Evolutionary conservation across 2,113 vertebrate species (phyloP), one percentile per base, ranked within the genome.

Genomic region (Melospiza melodia): DNA sequence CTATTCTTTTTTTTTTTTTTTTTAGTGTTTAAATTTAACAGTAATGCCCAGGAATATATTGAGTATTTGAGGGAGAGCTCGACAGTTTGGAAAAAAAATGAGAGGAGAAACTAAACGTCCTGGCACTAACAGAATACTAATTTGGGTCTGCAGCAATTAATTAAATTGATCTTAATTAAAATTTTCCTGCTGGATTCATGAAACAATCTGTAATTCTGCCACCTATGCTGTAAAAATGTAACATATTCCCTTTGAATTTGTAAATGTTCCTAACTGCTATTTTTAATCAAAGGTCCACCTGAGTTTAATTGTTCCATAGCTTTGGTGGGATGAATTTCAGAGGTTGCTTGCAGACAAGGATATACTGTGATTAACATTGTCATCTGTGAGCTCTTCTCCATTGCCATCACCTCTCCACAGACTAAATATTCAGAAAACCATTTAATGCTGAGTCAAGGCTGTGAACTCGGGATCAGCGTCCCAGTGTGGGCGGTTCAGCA

Each of bases 131-230:
- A 78, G 55, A 71, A 76, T 69, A 77, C 46, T 54, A 79, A 82
- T 84, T 88, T 83, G 23, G 11, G 16, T 92, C 52, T 87, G 57
- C 51, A 95, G 65, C 20, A 74, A 87, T 85, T 87, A 93, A 95
- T 92, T 95, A 87, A 93, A 95, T 83, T 87, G 54, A 59, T 48
- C 44, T 78, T 67, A 93, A 94, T 84, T 94, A 92, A 87, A 41
- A 63, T 94, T 89, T 92, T 86, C 24, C 39, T 81, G 9, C 25
- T 52, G 33, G 37, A 87, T 81, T 73, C 19, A 30, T 58, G 24
- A 84, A 65, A 43, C 30, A 62, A 30, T 74, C 68, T 84, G 55
- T 89, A 86, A 84, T 84, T 80, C 55, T 88, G 31, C 27, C 31
- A 91, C 31, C 35, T 76, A 35, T 52, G n/a, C 65, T 82, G 6